phyloP scores from a whole-genome alignment of 1,140 invertebrate species.

The Leptinotarsa lineolata region DNA sequence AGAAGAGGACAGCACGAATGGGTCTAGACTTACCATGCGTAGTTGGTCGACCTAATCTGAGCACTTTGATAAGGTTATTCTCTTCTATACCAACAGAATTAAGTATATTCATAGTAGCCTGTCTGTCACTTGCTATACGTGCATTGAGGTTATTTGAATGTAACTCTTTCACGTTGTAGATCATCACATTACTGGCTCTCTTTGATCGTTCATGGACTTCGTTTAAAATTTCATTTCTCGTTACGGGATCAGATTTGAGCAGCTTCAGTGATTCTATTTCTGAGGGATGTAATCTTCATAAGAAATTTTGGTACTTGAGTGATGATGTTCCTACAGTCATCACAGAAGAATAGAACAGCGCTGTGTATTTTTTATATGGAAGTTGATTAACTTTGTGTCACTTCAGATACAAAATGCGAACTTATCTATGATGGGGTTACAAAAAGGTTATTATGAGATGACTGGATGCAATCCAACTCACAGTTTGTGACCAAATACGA shows the following conservation, averaged over 20 bases:
- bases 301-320: conserved; percentile 9
- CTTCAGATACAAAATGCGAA: neutral
- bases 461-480: neutral
- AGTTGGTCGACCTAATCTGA: neutral
- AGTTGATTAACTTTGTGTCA: neutral
- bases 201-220: neutral
- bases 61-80: neutral
- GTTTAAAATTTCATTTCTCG: neutral
- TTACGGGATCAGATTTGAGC: neutral
- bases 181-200: conserved; percentile 1
- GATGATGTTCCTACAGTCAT: conserved; percentile 9
- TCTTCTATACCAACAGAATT: neutral
- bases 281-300: neutral
- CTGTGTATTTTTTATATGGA: neutral
- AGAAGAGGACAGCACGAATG: neutral
- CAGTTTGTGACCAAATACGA: too few relatives aligned
- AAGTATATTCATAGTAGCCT: neutral
- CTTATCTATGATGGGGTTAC: neutral
- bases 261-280: neutral
- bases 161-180: neutral
- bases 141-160: neutral
- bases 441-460: neutral
- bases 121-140: conserved; percentile 11
- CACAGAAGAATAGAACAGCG: neutral
- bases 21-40: neutral